Base-by-base conservation (phyloP, 1,140 invertebrate genomes). In the Bombus pascuorum region DNA sequence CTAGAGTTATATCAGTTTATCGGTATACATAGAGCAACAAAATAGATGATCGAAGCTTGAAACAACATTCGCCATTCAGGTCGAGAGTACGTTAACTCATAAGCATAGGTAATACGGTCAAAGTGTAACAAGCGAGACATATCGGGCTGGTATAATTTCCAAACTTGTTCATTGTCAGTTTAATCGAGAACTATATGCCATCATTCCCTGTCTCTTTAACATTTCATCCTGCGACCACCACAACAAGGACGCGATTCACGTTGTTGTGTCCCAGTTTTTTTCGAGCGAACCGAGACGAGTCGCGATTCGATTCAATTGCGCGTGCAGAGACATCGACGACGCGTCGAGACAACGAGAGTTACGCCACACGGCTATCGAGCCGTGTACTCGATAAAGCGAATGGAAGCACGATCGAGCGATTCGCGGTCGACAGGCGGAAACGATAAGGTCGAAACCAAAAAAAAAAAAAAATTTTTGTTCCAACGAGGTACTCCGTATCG, bases 151-250 rank as follows among this genome's bases (percentile, higher is more conserved):
- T 62, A n/a, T 37, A 47, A 72, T 78, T 82, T 71, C 68, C 59
- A 76, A 76, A 86, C 74, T 79, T 75, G 57, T 42, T 68, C 57
- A 86, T 72, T 73, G 75, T 80, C 79, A 62, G 83, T 22, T 65
- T 88, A 88, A 89, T 89, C 73, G 87, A 86, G 84, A 47, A 47
- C 57, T 82, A 57, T 57, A 66, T 79, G 34, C 70, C 57, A 80
- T 53, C 79, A 18, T 32, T 62, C 62, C 18, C 9, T 22, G 34
- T 22, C 62, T 70, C 73, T 57, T 83, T 83, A 83, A 83, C 81
- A 83, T 83, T 77, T 68, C 59, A 74, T 75, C 42, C 53, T 53
- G 79, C 37, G 13, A 22, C 8, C 59, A 22, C 22, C 57, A 13
- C 22, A 13, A 22, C 15, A 22, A 66, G n/a, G 32, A 22, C 34